Evolutionary conservation across 1,140 invertebrate species (phyloP).

Genomic region (Doryteuthis pealeii): DNA sequence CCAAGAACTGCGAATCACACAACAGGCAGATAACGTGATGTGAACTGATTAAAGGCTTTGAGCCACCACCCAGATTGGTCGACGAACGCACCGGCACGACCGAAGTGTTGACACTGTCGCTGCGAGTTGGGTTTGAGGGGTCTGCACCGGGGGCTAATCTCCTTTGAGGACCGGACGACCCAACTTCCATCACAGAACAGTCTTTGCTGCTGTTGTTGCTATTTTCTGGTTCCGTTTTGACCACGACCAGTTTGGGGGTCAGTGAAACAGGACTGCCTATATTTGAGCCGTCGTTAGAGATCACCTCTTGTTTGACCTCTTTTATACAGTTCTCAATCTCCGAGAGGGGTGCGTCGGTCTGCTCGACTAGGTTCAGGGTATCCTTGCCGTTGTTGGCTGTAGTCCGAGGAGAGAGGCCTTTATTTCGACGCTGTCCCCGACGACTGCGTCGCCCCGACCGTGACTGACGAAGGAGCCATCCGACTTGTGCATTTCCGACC

Average conservation of each 20-base stretch:
- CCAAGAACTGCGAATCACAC: conserved; percentile 18
- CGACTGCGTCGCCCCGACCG: conserved; percentile 1
- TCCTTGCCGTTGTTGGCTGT: not conserved
- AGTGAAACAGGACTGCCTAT: conserved; percentile 1
- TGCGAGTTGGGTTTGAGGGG: not conserved
- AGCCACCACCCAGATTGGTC: not conserved
- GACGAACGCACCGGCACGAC: not conserved
- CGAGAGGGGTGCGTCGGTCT: not conserved
- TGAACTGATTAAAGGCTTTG: not conserved
- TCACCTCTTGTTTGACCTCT: not conserved
- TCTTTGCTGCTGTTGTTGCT: not conserved
- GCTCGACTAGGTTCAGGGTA: not conserved
- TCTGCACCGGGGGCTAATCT: not conserved
- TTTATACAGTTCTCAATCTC: conserved; percentile 3
- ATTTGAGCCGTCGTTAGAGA: not conserved
- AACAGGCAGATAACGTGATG: conserved; percentile 16
- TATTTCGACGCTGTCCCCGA: conserved; percentile 2
- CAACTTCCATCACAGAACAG: not conserved
- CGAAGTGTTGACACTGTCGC: not conserved
- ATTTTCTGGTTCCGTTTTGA: not conserved
- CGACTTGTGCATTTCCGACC: conserved; percentile 17
- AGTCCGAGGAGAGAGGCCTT: conserved; percentile 9
- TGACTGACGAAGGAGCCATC: conserved; percentile 13
- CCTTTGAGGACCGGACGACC: not conserved
- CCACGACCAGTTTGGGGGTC: not conserved